Evolutionary conservation across 2,797 vertebrate genomes (phyloP), one percentile per base, ranked within the genome.

Genomic region (Lithobates sylvaticus): DNA sequence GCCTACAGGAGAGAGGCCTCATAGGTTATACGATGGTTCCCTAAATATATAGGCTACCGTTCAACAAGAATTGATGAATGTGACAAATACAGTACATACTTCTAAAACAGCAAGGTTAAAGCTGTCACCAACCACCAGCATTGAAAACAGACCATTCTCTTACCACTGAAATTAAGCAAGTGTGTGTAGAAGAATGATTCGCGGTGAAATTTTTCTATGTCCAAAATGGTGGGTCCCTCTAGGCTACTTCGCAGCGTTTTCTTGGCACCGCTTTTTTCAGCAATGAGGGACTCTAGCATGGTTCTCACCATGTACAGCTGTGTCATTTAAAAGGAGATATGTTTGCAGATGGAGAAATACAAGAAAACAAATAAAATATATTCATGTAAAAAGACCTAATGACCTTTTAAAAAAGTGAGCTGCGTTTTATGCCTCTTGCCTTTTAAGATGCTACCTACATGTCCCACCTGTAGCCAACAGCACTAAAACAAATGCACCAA

Each of bases 261-360:
- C 96, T 99, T 99, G 73, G 97, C 96, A 90, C 98, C 98, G 87
- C 98, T 99, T 95, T 99, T 99, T 88, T 99, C 98, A 65, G 98
- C 98, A 88, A 99, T 93, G 88, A 99, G 97, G 83, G 98, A 99
- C 95, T 99, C 98, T 93, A 99, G 95, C 98, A 99, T 99, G 70
- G 98, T 99, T 95, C 98, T 96, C 94, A 99, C 98, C 98, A 99
- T 99, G 93, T 99, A 99, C 88, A 99, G 97, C 98, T 99, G 94
- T 87, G 88, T 93, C 89, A 92, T 93, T 93, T 93, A 90, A 88
- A 91, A 91, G 76, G 76, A 74, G 90, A 93, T 88, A 91, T 90
- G 90, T 90, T 90, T 34, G 89, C 1, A 83, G 91, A 89, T 91
- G 91, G 91, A 90, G 84, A 88, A 86, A 47, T 58, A 68, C 69